phyloP scores from a whole-genome alignment of 2,888 invertebrate species.

The Hypselothyrea guttata region DNA sequence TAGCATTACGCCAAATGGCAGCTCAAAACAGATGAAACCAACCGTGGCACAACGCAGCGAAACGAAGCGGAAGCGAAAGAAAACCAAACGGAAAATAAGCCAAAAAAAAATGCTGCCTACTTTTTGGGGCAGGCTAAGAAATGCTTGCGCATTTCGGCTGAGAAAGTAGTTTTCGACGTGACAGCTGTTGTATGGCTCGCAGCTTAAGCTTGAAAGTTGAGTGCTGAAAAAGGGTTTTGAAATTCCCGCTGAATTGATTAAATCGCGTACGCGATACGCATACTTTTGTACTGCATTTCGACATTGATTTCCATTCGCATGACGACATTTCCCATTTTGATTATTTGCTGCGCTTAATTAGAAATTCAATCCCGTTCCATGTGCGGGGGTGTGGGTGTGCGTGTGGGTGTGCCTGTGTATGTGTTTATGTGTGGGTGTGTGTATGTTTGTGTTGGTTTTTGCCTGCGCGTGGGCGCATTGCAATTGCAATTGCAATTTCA shows the following conservation, averaged over 20 bases:
- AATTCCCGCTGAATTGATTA: slow-evolving; percentile 23
- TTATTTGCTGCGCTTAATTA: slow-evolving; percentile 49
- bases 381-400: slow-evolving; percentile 1
- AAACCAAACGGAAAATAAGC: neutral
- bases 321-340: slow-evolving; percentile 26
- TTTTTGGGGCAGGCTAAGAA: slow-evolving; percentile 23
- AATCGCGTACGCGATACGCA: slow-evolving; percentile 16
- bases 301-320: slow-evolving; percentile 32
- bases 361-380: slow-evolving; percentile 28
- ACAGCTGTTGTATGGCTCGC: slow-evolving; percentile 27
- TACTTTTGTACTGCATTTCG: slow-evolving; percentile 24
- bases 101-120: slow-evolving; percentile 44
- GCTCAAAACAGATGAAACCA: neutral
- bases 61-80: neutral
- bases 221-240: neutral
- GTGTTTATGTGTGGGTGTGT: neutral
- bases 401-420: neutral
- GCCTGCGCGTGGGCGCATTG: slow-evolving; percentile 5
- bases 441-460: neutral
- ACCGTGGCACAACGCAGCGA: neutral
- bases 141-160: slow-evolving; percentile 13
- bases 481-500: slow-evolving; percentile 8
- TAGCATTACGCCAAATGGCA: slow-evolving; percentile 24
- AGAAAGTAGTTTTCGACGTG: slow-evolving; percentile 2
- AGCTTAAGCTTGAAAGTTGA: slow-evolving; percentile 9